Base-by-base conservation (phyloP, 1,140 invertebrate genomes). In the Rhopalosiphum padi region DNA sequence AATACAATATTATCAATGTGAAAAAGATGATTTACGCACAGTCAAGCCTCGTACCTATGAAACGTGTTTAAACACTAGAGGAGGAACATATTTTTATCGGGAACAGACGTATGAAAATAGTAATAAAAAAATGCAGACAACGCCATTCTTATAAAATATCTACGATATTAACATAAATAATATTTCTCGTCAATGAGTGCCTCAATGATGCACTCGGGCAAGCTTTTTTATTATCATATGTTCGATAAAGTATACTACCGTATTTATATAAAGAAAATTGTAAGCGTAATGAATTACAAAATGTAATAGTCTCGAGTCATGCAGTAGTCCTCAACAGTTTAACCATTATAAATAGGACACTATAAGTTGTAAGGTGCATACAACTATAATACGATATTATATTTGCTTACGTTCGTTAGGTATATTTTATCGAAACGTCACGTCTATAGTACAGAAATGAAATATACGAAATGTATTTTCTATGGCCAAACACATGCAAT, bases 231-330 rank as follows among this genome's bases (percentile, higher is more conserved):
- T 48, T 51, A 22, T 88, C 48, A 51, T 22, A 82, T 21, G 51
- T 90, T 90, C 23, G 30, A 89, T 89, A 89, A 89, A 53, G 48
- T 21, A 82, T 82, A 82, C 41, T 21, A 35, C 4, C 51, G 5
- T 48, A 41, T 23, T 41, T 53, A 53, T 23, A 53, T 7, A 89
- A 89, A 89, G 18, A 51, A 35, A 51, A 51, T 51, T 25, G 25
- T 89, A 55, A 53, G 7, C n/a, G n/a, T 90, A 90, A 90, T 90
- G 88, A 90, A 90, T 90, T 90, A 90, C 53, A 55, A 83, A 90
- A 90, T 18, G 35, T 55, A 55, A 90, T 55, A 55, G 88, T 90
- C 88, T 90, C 88, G 51, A 90, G 88, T 90, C 88, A 90, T 90
- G 88, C 88, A 86, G 43, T 48, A 86, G 83, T 41, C 85, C 48